Conservation (phyloP, 53 echinoderm and acorn worm species). For the Holothuria scabra region DNA sequence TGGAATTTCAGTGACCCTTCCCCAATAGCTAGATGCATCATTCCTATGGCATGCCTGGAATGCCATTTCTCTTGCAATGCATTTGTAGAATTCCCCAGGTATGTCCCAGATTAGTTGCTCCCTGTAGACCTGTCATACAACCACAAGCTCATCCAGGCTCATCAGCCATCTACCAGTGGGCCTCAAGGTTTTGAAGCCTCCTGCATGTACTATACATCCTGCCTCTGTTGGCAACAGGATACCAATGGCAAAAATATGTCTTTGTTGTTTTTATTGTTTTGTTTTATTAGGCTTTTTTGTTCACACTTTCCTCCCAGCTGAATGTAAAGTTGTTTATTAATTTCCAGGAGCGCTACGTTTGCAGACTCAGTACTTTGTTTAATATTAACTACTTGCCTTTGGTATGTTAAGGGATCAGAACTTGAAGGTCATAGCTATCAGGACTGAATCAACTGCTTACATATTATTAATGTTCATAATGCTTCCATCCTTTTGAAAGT, state of each 20-base stretch:
- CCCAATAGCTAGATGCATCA: constrained; percentile 32
- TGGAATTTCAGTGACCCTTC: constrained; percentile 39
- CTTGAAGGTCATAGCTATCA: too few relatives aligned
- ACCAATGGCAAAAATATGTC: not conserved
- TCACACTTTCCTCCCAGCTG: not conserved
- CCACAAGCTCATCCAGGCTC: constrained; percentile 19
- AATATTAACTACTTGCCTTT: too few relatives aligned
- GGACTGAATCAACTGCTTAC: too few relatives aligned
- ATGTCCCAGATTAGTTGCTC: constrained; percentile 38
- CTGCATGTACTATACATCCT: constrained; percentile 16
- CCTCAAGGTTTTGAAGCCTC: constrained; percentile 15
- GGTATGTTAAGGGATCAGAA: not conserved
- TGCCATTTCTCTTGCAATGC: constrained; percentile 24
- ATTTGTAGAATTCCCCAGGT: constrained; percentile 32
- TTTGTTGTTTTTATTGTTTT: not conserved
- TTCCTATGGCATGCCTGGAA: constrained; percentile 32
- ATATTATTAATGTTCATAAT: too few relatives aligned
- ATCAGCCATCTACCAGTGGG: constrained; percentile 1
- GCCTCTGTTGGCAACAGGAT: constrained; percentile 21
- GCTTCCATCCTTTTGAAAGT: too few relatives aligned
- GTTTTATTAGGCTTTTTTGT: not conserved
- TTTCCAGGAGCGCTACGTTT: too few relatives aligned
- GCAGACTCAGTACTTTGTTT: too few relatives aligned
- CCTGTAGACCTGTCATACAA: constrained; percentile 30
- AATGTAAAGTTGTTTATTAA: not conserved